phyloP scores from a whole-genome alignment of 2,888 invertebrate genomes.

The Catocala fraxini region DNA sequence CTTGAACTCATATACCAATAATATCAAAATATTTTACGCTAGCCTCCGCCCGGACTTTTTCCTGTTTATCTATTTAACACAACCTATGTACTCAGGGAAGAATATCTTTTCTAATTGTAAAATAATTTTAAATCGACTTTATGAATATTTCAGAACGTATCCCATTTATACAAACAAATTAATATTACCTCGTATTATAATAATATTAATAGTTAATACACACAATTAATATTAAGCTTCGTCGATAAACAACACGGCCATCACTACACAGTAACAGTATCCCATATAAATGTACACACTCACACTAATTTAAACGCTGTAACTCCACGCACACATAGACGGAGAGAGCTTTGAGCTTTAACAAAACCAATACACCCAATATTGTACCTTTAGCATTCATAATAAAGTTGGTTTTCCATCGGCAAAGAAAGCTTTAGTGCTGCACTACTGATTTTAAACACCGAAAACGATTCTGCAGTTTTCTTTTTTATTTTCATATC shows the following conservation, averaged over 20 bases:
- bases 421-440: constrained; percentile 14
- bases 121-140: too few relatives aligned
- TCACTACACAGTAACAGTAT: constrained; percentile 52
- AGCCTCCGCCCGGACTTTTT: too few relatives aligned
- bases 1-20: too few relatives aligned
- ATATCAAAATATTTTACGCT: too few relatives aligned
- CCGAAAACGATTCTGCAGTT: constrained; percentile 39
- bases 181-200: too few relatives aligned
- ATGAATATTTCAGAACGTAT: too few relatives aligned
- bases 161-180: too few relatives aligned
- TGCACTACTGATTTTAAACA: constrained; percentile 40
- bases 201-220: too few relatives aligned
- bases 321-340: constrained; percentile 47
- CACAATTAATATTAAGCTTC: not conserved
- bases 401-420: constrained; percentile 29
- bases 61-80: too few relatives aligned
- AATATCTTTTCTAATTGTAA: too few relatives aligned
- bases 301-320: constrained; percentile 30
- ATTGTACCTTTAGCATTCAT: not conserved
- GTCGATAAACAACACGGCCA: constrained; percentile 36
- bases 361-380: constrained; percentile 2
- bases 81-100: too few relatives aligned
- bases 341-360: constrained; percentile 58
- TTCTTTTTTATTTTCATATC: constrained; percentile 49
- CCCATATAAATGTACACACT: constrained; percentile 52